Percentiles rank a stretch among this genome's conserved stretches.
These are phyloP conservation scores for Lagria hirta DNA, from an alignment of 2,888 invertebrate species.

Conservation along the genomic window DNA sequence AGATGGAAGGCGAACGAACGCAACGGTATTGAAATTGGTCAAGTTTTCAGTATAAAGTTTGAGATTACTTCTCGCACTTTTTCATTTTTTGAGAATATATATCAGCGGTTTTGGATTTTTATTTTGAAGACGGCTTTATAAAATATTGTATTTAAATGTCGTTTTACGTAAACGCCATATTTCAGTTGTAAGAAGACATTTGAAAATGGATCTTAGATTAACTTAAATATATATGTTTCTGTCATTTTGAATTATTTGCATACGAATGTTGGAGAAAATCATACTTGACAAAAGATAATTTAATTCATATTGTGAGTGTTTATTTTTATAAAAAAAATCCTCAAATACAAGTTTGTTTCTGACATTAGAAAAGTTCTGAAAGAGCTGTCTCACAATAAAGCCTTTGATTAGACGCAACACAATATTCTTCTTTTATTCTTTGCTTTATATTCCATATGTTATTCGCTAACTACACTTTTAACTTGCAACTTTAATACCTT, in stretches of 20 bases:
- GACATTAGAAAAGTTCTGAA: slow-evolving; percentile 5
- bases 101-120: slow-evolving; percentile 20
- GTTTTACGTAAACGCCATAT: slow-evolving; percentile 27
- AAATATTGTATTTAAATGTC: slow-evolving; percentile 29
- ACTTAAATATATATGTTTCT: slow-evolving; percentile 26
- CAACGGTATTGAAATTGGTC: slow-evolving; percentile 10
- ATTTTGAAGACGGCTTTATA: slow-evolving; percentile 26
- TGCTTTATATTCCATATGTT: too few species aligned
- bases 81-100: slow-evolving; percentile 25
- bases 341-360: slow-evolving; percentile 10
- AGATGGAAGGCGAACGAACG: too few species aligned
- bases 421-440: slow-evolving; percentile 13
- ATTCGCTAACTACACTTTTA: too few species aligned
- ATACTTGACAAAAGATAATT: slow-evolving; percentile 10
- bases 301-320: slow-evolving; percentile 7
- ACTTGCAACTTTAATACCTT: too few species aligned
- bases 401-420: slow-evolving; percentile 11
- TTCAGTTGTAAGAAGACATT: slow-evolving; percentile 26
- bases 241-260: slow-evolving; percentile 23
- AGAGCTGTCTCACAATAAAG: slow-evolving; percentile 12
- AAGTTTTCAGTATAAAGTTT: slow-evolving; percentile 21
- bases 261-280: slow-evolving; percentile 10
- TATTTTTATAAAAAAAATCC: slow-evolving; percentile 6
- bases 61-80: slow-evolving; percentile 25
- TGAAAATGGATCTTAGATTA: slow-evolving; percentile 27